phyloP scores from a whole-genome alignment of 2,797 vertebrate genomes.

The Oryzias sinensis region DNA sequence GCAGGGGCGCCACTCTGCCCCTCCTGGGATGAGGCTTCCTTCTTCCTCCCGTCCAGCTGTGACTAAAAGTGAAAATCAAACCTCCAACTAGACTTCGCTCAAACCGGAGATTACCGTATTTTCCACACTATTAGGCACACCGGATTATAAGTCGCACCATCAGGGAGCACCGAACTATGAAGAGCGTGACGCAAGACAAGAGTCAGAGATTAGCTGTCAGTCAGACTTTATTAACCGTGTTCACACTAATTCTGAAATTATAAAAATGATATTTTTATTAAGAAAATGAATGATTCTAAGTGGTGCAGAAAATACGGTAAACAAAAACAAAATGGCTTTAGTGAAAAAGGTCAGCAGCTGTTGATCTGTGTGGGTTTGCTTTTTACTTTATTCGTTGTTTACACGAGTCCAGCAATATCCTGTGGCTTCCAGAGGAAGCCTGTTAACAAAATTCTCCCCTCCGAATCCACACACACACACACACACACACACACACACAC shows the following conservation, averaged over 20 bases:
- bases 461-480: conserved; percentile 23
- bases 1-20: conserved; percentile 51
- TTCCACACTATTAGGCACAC: too few species aligned
- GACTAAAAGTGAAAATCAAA: conserved; percentile 61
- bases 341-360: conserved; percentile 46
- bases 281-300: too few species aligned
- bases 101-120: conserved; percentile 13
- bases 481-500: conserved; percentile 19
- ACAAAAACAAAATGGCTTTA: conserved; percentile 62
- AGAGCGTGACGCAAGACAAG: too few species aligned
- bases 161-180: too few species aligned
- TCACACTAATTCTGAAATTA: too few species aligned
- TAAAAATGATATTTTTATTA: too few species aligned
- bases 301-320: conserved; percentile 13
- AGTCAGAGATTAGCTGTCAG: too few species aligned
- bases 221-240: too few species aligned
- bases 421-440: conserved; percentile 65
- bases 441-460: conserved; percentile 51
- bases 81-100: conserved; percentile 42
- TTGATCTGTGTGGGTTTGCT: conserved; percentile 30
- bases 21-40: conserved; percentile 55
- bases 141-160: too few species aligned
- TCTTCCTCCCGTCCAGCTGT: conserved; percentile 59
- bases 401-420: conserved; percentile 58
- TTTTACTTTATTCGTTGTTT: conserved; percentile 58